A percentile compares a stretch with the other conserved stretches of the same genome.
phyloP scores from a whole-genome alignment of 2,113 vertebrate species.

The Neolamprologus falcicula region DNA sequence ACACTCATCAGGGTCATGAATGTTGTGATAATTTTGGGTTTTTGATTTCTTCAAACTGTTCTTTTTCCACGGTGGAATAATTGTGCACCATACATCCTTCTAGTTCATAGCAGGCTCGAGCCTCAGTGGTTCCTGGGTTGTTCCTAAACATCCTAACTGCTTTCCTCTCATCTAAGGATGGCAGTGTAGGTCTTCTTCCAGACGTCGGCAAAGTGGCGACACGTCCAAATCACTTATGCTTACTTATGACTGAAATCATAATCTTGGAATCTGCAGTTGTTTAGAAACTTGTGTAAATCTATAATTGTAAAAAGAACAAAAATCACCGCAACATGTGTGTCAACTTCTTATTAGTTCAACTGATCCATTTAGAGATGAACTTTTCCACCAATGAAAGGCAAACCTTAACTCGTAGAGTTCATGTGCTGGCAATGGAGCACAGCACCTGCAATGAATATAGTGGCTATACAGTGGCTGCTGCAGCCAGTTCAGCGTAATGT shows the following conservation, averaged over 20 bases:
- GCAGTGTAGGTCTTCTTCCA: background rate
- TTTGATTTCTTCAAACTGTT: background rate
- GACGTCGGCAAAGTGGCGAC: background rate
- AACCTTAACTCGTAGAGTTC: background rate
- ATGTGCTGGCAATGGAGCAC: background rate
- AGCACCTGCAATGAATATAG: background rate
- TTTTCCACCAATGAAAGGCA: background rate
- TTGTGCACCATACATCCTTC: background rate
- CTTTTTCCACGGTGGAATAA: background rate
- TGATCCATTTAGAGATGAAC: slow-evolving; percentile 9
- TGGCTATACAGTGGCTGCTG: background rate
- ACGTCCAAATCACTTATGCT: background rate
- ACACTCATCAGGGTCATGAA: background rate
- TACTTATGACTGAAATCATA: background rate
- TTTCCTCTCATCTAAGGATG: background rate
- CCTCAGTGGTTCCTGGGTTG: background rate
- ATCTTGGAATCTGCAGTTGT: background rate
- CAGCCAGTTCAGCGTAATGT: background rate
- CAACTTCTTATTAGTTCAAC: slow-evolving; percentile 15
- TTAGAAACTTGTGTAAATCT: background rate
- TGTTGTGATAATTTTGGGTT: background rate
- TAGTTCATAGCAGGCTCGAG: background rate
- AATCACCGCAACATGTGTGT: background rate
- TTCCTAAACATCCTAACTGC: background rate
- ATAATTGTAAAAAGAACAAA: background rate